phyloP scores from a whole-genome alignment of 2,113 vertebrate genomes.

The Tragelaphus strepsiceros region DNA sequence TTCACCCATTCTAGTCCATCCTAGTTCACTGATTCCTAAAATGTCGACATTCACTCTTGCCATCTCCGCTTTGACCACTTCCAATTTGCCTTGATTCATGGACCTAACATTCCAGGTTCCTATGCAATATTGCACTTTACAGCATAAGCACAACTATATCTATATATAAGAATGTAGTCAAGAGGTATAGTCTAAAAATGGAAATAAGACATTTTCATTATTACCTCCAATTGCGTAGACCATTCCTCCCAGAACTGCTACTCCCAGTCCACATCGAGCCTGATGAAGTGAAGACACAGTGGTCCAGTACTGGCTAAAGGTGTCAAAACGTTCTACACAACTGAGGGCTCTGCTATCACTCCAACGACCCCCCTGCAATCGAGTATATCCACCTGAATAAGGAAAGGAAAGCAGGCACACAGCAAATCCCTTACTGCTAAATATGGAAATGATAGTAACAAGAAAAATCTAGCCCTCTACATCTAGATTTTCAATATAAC shows the following conservation, averaged over 20 bases:
- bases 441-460: background rate
- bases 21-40: background rate
- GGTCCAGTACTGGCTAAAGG: constrained; percentile 98
- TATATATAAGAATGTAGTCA: background rate
- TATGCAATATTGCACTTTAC: background rate
- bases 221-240: constrained; percentile 98
- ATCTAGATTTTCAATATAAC: constrained; percentile 2
- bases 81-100: background rate
- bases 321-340: constrained; percentile 97
- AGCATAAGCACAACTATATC: background rate
- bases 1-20: background rate
- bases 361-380: constrained; percentile 95
- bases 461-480: background rate
- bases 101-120: background rate
- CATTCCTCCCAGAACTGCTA: constrained; percentile 93
- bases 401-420: constrained; percentile 30
- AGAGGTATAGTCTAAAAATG: background rate
- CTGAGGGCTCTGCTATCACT: constrained; percentile 95
- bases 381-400: constrained; percentile 92
- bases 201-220: constrained; percentile 41
- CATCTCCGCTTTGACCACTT: background rate
- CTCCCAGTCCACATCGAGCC: constrained; percentile 94
- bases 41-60: background rate
- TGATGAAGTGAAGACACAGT: constrained; percentile 97
- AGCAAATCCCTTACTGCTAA: background rate